phyloP scores from a whole-genome alignment of 2,888 invertebrate species.

The Dryobotodes eremita region DNA sequence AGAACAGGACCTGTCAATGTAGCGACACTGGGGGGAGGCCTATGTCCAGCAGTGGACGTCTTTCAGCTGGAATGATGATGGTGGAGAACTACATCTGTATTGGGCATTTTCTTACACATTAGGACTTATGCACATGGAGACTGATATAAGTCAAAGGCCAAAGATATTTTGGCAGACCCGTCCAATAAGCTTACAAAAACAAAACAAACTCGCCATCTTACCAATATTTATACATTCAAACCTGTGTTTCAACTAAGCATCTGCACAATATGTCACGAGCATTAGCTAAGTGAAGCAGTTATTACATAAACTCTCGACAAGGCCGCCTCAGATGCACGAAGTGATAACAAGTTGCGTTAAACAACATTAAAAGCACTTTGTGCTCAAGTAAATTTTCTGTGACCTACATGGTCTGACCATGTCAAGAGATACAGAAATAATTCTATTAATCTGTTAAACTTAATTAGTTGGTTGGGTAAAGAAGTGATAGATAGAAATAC shows the following conservation, averaged over 20 bases:
- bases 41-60: not conserved
- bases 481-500: not conserved
- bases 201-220: not conserved
- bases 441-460: not conserved
- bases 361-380: conserved; percentile 22
- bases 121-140: not conserved
- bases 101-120: not conserved
- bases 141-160: not conserved
- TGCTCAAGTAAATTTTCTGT: conserved; percentile 1
- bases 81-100: not conserved
- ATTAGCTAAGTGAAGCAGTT: not conserved
- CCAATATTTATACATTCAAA: not conserved
- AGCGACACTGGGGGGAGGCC: no score
- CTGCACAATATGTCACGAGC: conserved; percentile 8
- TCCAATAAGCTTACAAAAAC: not conserved
- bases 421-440: not conserved
- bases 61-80: not conserved
- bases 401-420: conserved; percentile 4
- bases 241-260: not conserved
- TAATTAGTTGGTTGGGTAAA: not conserved
- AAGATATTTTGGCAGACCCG: not conserved
- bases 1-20: not conserved
- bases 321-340: conserved; percentile 34
- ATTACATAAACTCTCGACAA: conserved; percentile 38
- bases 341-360: conserved; percentile 31